Conservation (phyloP, 1,140 invertebrate species). For the Platyura marginata region DNA sequence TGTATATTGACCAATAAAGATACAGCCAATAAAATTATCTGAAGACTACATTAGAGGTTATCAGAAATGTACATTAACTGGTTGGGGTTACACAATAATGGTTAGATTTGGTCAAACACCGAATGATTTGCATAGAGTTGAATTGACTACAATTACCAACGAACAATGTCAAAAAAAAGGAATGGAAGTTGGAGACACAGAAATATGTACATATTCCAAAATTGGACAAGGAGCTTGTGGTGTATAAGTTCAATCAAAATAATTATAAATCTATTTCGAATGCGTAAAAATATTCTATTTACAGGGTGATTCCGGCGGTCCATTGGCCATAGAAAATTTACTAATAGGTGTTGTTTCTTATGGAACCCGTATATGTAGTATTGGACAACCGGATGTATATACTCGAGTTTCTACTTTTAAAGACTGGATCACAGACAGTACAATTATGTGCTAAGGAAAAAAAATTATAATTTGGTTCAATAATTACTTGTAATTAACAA, state of each 20-base stretch:
- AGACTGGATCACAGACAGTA: conserved; percentile 30
- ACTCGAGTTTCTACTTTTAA: conserved; percentile 20
- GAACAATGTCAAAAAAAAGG: not conserved
- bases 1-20: too few species aligned
- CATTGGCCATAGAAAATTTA: conserved; percentile 24
- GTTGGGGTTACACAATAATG: not conserved
- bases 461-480: too few species aligned
- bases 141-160: conserved; percentile 1
- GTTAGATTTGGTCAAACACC: not conserved
- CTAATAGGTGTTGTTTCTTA: conserved; percentile 51
- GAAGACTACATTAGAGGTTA: not conserved
- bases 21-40: not conserved
- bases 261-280: not conserved
- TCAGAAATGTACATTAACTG: not conserved
- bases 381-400: conserved; percentile 20
- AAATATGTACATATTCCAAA: conserved; percentile 1
- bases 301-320: conserved; percentile 57
- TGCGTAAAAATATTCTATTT: not conserved
- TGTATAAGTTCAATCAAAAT: not conserved
- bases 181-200: not conserved
- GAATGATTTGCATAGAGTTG: not conserved
- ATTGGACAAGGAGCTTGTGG: conserved; percentile 1
- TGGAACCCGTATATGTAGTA: conserved; percentile 35
- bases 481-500: too few species aligned
- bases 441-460: too few species aligned